Evolutionary conservation across 1,140 invertebrate species (phyloP).

Genomic region (Diabrotica undecimpunctata): DNA sequence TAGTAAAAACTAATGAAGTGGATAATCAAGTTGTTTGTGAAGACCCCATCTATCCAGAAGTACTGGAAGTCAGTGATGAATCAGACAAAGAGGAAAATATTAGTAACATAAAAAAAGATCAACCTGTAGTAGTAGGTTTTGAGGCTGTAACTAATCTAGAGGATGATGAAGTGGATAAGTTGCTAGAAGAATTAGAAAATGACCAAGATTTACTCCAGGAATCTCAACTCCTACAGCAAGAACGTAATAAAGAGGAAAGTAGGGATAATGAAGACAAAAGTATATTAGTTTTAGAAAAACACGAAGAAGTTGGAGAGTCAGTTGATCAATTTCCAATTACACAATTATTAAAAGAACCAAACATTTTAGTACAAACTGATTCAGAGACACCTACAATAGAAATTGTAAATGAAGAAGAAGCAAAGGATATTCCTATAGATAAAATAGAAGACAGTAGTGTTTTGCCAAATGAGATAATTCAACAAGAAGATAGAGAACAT

Average conservation of each 20-base stretch:
- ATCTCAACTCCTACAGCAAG: constrained; percentile 7
- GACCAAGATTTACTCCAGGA: constrained; percentile 34
- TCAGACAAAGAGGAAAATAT: background rate
- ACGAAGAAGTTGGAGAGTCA: background rate
- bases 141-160: constrained; percentile 50
- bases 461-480: constrained; percentile 9
- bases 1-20: no score
- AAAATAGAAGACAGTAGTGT: constrained; percentile 15
- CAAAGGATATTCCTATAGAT: background rate
- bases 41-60: background rate
- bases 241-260: background rate
- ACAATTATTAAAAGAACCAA: background rate
- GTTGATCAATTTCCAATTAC: background rate
- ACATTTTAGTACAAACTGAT: background rate
- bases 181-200: constrained; percentile 56
- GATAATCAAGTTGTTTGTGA: background rate
- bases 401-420: background rate
- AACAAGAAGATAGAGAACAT: constrained; percentile 6
- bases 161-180: constrained; percentile 57
- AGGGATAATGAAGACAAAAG: constrained; percentile 5
- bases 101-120: background rate
- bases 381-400: background rate
- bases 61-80: constrained; percentile 1
- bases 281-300: background rate
- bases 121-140: constrained; percentile 36